Conservation (phyloP, 2,888 invertebrate genomes). For the Glyphotaelius pellucidus region DNA sequence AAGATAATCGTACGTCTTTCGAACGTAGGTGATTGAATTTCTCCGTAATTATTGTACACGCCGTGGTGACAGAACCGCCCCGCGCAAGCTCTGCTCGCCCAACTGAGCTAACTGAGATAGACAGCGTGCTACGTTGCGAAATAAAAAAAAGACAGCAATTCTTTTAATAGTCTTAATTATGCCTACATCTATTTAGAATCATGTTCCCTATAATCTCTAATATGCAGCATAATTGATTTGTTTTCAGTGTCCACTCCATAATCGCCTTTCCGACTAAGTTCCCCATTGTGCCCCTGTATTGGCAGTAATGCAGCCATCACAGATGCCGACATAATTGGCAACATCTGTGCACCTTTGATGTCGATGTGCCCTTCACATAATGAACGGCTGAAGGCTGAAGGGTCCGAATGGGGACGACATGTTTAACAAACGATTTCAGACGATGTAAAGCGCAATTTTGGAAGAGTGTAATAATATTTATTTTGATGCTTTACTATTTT, state of each 20-base stretch:
- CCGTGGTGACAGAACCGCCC: no score
- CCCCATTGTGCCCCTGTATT: conserved; percentile 7
- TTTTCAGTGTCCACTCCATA: conserved; percentile 10
- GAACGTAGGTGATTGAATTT: no score
- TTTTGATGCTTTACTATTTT: not conserved
- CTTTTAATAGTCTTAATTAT: no score
- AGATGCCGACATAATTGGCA: conserved; percentile 64
- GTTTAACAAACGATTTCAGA: conserved; percentile 33
- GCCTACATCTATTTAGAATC: no score
- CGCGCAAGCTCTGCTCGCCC: no score
- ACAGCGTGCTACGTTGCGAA: no score
- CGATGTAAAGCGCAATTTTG: conserved; percentile 1
- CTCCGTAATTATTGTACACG: no score
- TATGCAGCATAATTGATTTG: not conserved
- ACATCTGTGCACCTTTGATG: conserved; percentile 61
- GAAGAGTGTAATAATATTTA: not conserved
- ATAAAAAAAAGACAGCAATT: no score
- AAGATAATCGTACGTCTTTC: no score
- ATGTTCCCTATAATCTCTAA: not conserved
- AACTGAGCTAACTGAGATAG: no score
- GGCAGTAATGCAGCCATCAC: conserved; percentile 63
- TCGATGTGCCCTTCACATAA: conserved; percentile 49
- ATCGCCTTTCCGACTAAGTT: not conserved
- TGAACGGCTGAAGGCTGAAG: conserved; percentile 23
- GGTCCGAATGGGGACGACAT: conserved; percentile 7